Percentiles rank a stretch among this genome's conserved stretches.
Conservation (phyloP, 1,140 invertebrate species). For the Arion vulgaris region DNA sequence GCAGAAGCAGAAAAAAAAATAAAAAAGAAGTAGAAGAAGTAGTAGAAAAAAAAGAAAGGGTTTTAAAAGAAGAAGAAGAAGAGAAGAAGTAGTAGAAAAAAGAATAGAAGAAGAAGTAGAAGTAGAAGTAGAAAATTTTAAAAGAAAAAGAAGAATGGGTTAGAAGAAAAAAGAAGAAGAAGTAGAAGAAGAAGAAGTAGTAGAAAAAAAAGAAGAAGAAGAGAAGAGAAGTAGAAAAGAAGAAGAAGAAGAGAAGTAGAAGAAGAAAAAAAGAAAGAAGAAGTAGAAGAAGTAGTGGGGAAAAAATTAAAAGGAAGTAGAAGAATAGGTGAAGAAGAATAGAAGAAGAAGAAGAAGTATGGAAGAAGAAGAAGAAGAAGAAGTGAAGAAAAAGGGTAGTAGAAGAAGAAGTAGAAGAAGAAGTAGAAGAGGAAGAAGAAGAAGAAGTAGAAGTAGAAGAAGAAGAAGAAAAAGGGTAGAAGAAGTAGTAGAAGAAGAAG, state of each 20-base stretch:
- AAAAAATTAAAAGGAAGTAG: background rate
- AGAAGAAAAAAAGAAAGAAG: background rate
- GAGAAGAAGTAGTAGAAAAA: no score
- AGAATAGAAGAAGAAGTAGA: background rate
- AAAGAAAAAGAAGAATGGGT: background rate
- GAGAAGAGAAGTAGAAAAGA: background rate
- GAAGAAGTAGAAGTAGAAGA: background rate
- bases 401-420: background rate
- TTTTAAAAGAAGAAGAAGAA: no score
- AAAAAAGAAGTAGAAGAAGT: no score
- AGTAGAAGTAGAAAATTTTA: background rate
- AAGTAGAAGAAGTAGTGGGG: background rate
- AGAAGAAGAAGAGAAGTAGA: background rate
- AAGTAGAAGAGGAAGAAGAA: no score
- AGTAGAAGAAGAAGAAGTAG: background rate
- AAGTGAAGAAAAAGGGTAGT: background rate
- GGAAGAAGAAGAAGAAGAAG: background rate
- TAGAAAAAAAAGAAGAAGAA: background rate
- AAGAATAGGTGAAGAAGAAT: background rate
- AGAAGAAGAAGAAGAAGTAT: background rate
- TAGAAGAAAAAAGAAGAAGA: background rate
- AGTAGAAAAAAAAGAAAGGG: no score
- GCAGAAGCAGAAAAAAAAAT: background rate
- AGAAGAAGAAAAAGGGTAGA: background rate
- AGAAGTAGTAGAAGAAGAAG: background rate